Percentiles rank a stretch among this genome's conserved stretches.
phyloP scores from a whole-genome alignment of 2,797 vertebrate species.

The Phrynocephalus guinanensis region DNA sequence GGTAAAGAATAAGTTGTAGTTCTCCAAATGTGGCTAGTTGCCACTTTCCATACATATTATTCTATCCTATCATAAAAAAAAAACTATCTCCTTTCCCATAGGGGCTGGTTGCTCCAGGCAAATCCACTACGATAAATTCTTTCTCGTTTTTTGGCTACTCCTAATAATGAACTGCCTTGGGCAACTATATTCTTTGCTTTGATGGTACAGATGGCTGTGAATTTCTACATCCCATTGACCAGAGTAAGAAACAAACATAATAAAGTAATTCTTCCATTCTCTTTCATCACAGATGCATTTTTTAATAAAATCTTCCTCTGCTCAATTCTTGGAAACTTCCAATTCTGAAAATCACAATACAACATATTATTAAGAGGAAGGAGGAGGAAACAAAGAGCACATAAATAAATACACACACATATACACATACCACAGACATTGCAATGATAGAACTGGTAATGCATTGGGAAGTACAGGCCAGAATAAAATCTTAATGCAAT shows the following conservation, averaged over 20 bases:
- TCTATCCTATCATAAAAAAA: background rate
- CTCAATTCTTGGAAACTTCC: background rate
- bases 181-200: constrained; percentile 1
- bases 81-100: background rate
- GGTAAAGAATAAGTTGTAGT: too few relatives aligned
- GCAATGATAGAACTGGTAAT: too few relatives aligned
- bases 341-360: background rate
- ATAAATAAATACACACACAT: background rate
- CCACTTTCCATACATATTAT: background rate
- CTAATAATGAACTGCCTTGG: constrained; percentile 12
- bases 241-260: background rate
- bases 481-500: background rate
- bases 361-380: background rate
- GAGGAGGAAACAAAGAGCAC: background rate
- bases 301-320: background rate
- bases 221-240: constrained; percentile 20
- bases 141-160: accelerated
- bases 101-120: background rate
- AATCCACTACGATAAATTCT: accelerated
- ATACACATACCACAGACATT: background rate
- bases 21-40: background rate
- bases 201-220: constrained; percentile 1
- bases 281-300: background rate
- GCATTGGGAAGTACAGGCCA: background rate
- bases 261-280: background rate